Conservation (phyloP, 2,888 invertebrate genomes). For the Agrochola circellaris region DNA sequence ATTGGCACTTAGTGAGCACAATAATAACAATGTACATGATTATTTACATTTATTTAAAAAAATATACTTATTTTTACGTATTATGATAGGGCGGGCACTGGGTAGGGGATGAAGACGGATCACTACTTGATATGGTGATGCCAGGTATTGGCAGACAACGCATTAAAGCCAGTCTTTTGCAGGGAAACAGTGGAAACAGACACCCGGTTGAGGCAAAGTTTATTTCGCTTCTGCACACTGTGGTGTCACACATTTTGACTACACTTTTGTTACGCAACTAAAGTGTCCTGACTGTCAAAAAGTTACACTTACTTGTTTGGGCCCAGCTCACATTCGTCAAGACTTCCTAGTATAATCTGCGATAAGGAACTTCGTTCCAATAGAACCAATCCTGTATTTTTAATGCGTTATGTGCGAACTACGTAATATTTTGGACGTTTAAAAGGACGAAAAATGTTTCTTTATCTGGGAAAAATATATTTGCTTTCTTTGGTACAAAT, state of each 20-base stretch:
- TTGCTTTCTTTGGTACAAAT: conserved; percentile 12
- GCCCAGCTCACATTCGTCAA: no score
- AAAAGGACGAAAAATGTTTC: not conserved
- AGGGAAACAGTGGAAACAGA: not conserved
- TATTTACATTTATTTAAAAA: conserved; percentile 67
- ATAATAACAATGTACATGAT: conserved; percentile 76
- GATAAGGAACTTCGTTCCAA: no score
- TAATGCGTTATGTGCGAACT: conserved; percentile 14
- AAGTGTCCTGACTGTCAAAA: no score
- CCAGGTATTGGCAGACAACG: conserved; percentile 42
- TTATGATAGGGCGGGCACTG: conserved; percentile 58
- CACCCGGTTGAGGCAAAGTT: no score
- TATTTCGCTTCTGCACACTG: no score
- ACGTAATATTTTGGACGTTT: not conserved
- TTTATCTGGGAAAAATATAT: not conserved
- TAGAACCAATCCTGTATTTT: not conserved
- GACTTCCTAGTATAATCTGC: no score
- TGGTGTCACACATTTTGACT: no score
- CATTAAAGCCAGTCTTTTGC: not conserved
- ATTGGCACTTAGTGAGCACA: conserved; percentile 89
- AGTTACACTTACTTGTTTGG: no score
- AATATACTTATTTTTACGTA: conserved; percentile 64
- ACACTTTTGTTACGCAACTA: no score
- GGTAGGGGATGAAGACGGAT: conserved; percentile 29
- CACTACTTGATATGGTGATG: conserved; percentile 38